These are phyloP conservation scores for Tetraneura akinire DNA, from an alignment of 1,140 invertebrate genomes.

Conservation along the genomic window DNA sequence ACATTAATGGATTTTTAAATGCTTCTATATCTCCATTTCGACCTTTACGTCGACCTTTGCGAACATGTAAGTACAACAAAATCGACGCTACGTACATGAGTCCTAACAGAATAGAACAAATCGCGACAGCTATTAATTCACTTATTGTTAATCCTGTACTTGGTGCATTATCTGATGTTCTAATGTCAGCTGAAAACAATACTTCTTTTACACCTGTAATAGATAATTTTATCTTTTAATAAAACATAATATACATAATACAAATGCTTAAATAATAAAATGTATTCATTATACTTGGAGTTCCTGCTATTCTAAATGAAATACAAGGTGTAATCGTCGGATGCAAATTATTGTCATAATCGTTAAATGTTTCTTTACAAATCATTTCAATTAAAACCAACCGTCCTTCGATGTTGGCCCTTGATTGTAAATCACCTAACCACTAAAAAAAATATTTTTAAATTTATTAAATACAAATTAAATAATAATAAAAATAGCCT, in stretches of 20 bases:
- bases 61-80: slow-evolving; percentile 75
- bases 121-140: slow-evolving; percentile 79
- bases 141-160: slow-evolving; percentile 61
- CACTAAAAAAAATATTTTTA: slow-evolving; percentile 66
- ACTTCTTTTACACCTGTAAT: slow-evolving; percentile 73
- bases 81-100: slow-evolving; percentile 82
- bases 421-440: slow-evolving; percentile 74
- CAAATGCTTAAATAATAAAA: slow-evolving; percentile 31
- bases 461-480: too few species aligned
- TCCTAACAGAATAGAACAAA: slow-evolving; percentile 76
- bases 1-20: slow-evolving; percentile 48
- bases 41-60: slow-evolving; percentile 57
- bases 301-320: slow-evolving; percentile 79
- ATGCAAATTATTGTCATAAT: slow-evolving; percentile 57
- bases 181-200: slow-evolving; percentile 70
- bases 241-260: background rate
- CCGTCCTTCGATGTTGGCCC: slow-evolving; percentile 73
- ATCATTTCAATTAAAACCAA: slow-evolving; percentile 76
- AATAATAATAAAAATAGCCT: too few species aligned
- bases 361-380: slow-evolving; percentile 70
- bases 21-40: background rate
- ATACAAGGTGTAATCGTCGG: slow-evolving; percentile 76
- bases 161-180: slow-evolving; percentile 61
- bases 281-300: slow-evolving; percentile 69
- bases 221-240: background rate